A percentile compares a stretch with the other conserved stretches of the same genome.
phyloP scores from a whole-genome alignment of 2,113 vertebrate genomes.

The Heterochromis multidens region DNA sequence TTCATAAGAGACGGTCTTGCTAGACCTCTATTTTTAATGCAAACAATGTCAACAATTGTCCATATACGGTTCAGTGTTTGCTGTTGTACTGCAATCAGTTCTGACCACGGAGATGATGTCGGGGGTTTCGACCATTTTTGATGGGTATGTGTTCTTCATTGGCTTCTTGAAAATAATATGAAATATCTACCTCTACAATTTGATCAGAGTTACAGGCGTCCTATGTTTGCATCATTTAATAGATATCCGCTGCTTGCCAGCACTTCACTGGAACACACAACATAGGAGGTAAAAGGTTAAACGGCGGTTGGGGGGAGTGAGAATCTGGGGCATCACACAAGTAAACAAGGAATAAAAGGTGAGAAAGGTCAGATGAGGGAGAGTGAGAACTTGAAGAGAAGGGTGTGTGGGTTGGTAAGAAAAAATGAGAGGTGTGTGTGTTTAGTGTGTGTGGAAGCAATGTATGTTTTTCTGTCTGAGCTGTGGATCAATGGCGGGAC shows the following conservation, averaged over 20 bases:
- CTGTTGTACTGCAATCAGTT: background rate
- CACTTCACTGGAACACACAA: background rate
- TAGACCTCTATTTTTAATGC: background rate
- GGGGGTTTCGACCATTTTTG: background rate
- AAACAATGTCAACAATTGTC: background rate
- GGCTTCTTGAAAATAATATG: background rate
- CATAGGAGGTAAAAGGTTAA: conserved; percentile 43
- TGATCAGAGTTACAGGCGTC: background rate
- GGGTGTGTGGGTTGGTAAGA: background rate
- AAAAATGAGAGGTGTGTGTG: background rate
- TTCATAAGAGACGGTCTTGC: too few species aligned
- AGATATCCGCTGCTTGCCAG: background rate
- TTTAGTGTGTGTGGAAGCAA: conserved; percentile 18
- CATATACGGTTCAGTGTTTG: background rate
- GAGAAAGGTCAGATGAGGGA: conserved; percentile 21
- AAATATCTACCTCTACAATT: background rate
- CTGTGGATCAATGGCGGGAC: conserved; percentile 45
- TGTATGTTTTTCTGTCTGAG: conserved; percentile 73
- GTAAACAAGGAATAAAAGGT: conserved; percentile 31
- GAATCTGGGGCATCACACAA: background rate
- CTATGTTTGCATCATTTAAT: background rate
- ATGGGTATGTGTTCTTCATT: background rate
- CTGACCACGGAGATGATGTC: background rate
- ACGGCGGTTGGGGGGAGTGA: conserved; percentile 11
- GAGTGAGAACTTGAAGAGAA: background rate